Conservation (phyloP, 1,140 invertebrate genomes). For the Berghia stephanieae region DNA sequence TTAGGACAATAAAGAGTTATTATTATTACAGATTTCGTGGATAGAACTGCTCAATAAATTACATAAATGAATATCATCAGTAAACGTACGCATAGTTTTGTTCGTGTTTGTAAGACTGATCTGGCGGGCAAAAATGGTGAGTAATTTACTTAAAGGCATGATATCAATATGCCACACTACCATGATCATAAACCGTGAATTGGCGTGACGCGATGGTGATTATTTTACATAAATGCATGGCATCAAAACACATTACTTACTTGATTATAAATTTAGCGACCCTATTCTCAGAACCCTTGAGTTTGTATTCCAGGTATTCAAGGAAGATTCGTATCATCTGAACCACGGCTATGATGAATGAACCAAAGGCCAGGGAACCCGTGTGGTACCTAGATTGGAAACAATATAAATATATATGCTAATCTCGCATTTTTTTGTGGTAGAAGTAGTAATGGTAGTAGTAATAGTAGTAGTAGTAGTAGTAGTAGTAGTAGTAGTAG, state of each 20-base stretch:
- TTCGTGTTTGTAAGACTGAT: too few relatives aligned
- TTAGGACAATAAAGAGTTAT: too few relatives aligned
- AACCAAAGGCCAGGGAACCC: constrained; percentile 94
- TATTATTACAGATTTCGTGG: too few relatives aligned
- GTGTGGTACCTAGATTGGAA: constrained; percentile 83
- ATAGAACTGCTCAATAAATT: too few relatives aligned
- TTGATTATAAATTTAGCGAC: constrained; percentile 81
- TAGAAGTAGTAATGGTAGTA: neutral
- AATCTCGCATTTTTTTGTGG: too few relatives aligned
- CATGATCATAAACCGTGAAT: too few relatives aligned
- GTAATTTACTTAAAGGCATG: too few relatives aligned
- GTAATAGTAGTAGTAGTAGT: constrained; percentile 4
- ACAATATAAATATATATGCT: neutral
- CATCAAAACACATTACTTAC: constrained; percentile 51
- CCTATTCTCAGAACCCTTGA: constrained; percentile 74
- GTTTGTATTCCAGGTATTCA: constrained; percentile 85
- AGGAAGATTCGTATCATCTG: constrained; percentile 84
- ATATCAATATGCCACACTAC: too few relatives aligned
- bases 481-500: constrained; percentile 7
- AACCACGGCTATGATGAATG: constrained; percentile 89
- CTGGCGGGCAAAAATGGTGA: too few relatives aligned
- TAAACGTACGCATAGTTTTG: too few relatives aligned
- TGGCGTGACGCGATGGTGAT: too few relatives aligned
- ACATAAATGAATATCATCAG: too few relatives aligned
- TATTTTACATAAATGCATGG: neutral